Base-by-base conservation (phyloP, 2,113 vertebrate genomes). In the Calyptommatus sinebrachiatus region DNA sequence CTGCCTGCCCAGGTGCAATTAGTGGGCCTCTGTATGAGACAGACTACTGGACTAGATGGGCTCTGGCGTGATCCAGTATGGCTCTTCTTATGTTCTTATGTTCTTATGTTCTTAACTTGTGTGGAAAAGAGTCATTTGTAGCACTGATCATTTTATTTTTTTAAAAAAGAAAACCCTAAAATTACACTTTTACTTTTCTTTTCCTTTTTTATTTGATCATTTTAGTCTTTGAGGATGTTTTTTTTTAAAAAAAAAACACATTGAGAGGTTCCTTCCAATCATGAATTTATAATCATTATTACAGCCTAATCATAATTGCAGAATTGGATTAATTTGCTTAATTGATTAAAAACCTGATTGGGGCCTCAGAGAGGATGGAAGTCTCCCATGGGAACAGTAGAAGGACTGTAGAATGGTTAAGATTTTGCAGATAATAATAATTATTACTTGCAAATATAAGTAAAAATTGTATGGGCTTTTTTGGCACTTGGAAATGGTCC, bases 301-400 rank as follows among this genome's bases (percentile, higher is more conserved):
- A 73, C 66, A 76, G 79, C 41, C 66, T 76, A 81, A 81, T 81
- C 79, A 81, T 76, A 76, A 81, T 81, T 76, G 70, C 73, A 76
- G n/a, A 62, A 81, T 70, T 70, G 79, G 73, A 81, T 76, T 81
- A 81, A 81, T 81, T 81, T 81, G 73, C 73, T 81, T 81, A 81
- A 81, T 81, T 81, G 79, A 81, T 76, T 81, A 81, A n/a, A 70
- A 76, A 81, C 63, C 73, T 81, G 79, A 81, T 81, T 81, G 79
- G 79, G 66, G 66, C 72, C 73, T 81, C 73, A 81, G 76, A 70
- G 53, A 76, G 79, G 41, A 81, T 62, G 53, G 62, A 62, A 53
- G 35, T 75, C 70, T 53, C 79, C 73, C 53, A n/a, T 62, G 72
- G 73, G 68, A 71, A 78, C 71, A 22, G 67, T 45, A 45, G 26